Base-by-base conservation (phyloP, 2,888 invertebrate species). In the Zygaena filipendulae region DNA sequence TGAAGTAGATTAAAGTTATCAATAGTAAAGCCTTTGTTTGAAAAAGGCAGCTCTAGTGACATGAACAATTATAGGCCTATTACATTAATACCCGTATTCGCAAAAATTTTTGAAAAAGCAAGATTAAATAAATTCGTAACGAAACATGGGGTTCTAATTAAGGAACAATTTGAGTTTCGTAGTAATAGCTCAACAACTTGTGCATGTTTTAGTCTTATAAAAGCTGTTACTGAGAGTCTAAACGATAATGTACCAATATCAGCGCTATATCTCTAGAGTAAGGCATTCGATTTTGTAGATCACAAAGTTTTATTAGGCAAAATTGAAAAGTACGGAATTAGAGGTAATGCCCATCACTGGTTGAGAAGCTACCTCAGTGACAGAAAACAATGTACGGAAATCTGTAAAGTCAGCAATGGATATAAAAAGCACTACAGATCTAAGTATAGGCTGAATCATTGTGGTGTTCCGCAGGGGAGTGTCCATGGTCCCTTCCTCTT, bases 401-500 rank as follows among this genome's bases (percentile, higher is more conserved):
- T 30, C 11, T 18, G 4, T 3, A 11, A 8, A 11, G 4, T 16
- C 3, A 24, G 13, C n/a, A 13, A 20, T 13, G 8, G 3, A 12
- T 9, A 11, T 4, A 22, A 12, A 25, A 12, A 3, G 3, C 8
- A 7, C 3, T 19, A 25, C 8, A 25, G 19, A 11, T 25, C 25
- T 6, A 6, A 11, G n/a, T 11, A 11, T 6, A 11, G 6, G 4
- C 19, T 8, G 5, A 18, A 11, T 12, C 12, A 13, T 3, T 13
- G 8, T 20, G 31, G 27, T 6, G 27, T 27, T 2, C 31, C 27
- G n/a, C 31, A 31, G 13, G 31, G 31, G 11, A 31, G 31, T 16
- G 20, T 31, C 9, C 11, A 27, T 7, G 30, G 30, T 7, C 30
- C 30, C 3, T 11, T 26, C 7, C 19, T 31, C 3, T 31, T 27